phyloP scores from a whole-genome alignment of 2,797 vertebrate genomes.

The Siniperca undulata region DNA sequence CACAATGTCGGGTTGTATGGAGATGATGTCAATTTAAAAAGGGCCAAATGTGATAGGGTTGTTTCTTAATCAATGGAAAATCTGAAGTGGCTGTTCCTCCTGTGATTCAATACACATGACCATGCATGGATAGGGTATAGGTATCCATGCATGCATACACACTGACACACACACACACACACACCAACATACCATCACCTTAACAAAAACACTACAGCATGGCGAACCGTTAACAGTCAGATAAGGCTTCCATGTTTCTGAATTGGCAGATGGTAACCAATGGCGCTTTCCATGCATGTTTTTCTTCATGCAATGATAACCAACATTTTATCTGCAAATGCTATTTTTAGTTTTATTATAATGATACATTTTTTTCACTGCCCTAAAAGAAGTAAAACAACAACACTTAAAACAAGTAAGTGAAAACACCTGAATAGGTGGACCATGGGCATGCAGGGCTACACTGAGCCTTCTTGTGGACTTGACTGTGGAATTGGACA shows the following conservation, averaged over 20 bases:
- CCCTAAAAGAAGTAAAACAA: too few relatives aligned
- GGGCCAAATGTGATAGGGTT: conserved; percentile 24
- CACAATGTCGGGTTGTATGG: conserved; percentile 20
- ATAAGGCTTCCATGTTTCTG: too few relatives aligned
- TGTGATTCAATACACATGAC: not conserved
- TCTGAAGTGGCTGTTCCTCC: not conserved
- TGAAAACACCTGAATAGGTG: not conserved
- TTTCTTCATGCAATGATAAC: too few relatives aligned
- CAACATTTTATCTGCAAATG: too few relatives aligned
- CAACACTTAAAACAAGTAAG: too few relatives aligned
- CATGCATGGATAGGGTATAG: not conserved
- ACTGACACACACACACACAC: not conserved
- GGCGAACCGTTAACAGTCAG: too few relatives aligned
- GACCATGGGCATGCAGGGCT: not conserved
- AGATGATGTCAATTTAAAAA: conserved; percentile 22
- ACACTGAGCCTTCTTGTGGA: not conserved
- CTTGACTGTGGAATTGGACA: not conserved
- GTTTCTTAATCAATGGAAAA: conserved; percentile 25
- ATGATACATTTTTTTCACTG: too few relatives aligned
- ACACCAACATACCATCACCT: too few relatives aligned
- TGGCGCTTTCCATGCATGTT: too few relatives aligned
- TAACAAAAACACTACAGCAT: too few relatives aligned
- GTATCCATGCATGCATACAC: not conserved
- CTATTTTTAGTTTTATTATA: too few relatives aligned
- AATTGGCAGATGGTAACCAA: too few relatives aligned